Evolutionary conservation across 2,797 vertebrate species (phyloP), one percentile per base, ranked within the genome.

Genomic region (Cuculus canorus): DNA sequence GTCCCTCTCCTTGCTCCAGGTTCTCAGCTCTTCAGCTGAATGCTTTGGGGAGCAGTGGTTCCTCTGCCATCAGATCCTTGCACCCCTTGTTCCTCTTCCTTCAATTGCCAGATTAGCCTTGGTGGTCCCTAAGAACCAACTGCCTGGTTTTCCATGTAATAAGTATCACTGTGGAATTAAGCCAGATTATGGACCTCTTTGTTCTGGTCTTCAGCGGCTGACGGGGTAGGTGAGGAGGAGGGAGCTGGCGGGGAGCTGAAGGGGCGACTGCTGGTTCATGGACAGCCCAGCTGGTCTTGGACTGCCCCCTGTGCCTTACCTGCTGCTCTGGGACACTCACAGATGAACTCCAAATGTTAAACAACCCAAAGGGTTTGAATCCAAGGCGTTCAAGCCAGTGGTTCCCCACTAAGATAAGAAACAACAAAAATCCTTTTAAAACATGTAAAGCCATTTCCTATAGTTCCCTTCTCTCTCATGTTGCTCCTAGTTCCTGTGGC

Each of bases 401-500:
- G 56, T 85, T 95, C 86, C 93, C 80, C 48, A 45, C 64, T 19
- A 82, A 82, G 82, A 93, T 86, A 94, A 92, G 93, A 93, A 96
- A 90, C 93, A 93, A 71, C 85, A 87, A 61, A 70, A 94, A 32
- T 47, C 72, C 85, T 86, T 92, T 81, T 71, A 75, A 76, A 87
- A 54, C 60, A 24, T 17, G 54, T 61, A 13, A 45, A 91, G 90
- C 84, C 37, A 5, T 93, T 96, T 95, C 91, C 95, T 85, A 81
- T 73, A 15, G 81, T 27, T 70, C 87, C 82, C 84, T 68, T 68
- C 84, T 92, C 84, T 95, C 96, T 91, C 93, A 80, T 45, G 27
- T 93, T 57, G 82, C 94, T 93, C 75, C 88, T 60, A 8, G 91
- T 95, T 96, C 93, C 91, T 93, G 86, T 80, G 70, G 87, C 91